phyloP scores from a whole-genome alignment of 2,113 vertebrate species.

The Pardalotus punctatus region DNA sequence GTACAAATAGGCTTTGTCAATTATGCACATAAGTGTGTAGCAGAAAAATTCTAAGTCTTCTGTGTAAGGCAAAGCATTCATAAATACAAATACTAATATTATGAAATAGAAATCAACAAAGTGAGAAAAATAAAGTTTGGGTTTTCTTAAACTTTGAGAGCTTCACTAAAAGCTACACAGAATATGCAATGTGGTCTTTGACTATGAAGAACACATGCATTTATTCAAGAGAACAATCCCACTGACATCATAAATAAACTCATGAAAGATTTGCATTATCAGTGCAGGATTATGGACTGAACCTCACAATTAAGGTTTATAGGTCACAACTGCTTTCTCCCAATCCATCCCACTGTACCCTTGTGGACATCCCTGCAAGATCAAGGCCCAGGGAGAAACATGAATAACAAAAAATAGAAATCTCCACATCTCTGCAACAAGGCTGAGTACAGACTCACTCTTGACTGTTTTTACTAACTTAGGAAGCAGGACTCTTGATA shows the following conservation, averaged over 20 bases:
- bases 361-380: neutral
- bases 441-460: neutral
- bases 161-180: neutral
- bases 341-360: neutral
- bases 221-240: neutral
- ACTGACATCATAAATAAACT: neutral
- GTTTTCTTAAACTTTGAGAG: neutral
- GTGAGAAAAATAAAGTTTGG: neutral
- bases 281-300: neutral
- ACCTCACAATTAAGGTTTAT: neutral
- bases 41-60: neutral
- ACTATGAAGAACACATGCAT: neutral
- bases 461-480: neutral
- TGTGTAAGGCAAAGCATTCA: neutral
- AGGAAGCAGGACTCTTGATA: neutral
- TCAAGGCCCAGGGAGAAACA: neutral
- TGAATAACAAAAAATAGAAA: neutral
- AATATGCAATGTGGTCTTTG: neutral
- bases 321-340: neutral
- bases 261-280: neutral
- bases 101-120: neutral
- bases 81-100: neutral
- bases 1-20: neutral
- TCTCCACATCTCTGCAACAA: neutral
- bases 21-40: neutral